phyloP scores from a whole-genome alignment of 2,113 vertebrate genomes.

The Xenopus tropicalis region DNA sequence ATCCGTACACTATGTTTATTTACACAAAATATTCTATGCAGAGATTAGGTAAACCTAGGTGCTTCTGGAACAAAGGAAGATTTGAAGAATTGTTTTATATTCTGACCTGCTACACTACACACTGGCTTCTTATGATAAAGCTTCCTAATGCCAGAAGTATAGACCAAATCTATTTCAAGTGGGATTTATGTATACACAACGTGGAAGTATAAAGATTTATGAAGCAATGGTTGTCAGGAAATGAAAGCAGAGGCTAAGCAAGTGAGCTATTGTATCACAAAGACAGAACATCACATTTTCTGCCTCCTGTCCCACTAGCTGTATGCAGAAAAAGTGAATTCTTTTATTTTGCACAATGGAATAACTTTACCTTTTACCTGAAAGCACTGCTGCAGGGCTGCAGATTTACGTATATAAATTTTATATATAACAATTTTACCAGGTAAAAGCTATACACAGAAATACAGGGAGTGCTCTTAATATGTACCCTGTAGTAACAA shows the following conservation, averaged over 20 bases:
- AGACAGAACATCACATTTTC: background rate
- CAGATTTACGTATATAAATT: no score
- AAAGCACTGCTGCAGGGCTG: no score
- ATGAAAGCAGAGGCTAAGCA: conserved; percentile 1
- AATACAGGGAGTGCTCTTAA: no score
- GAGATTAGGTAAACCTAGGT: no score
- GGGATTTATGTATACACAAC: conserved; percentile 20
- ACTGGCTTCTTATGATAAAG: conserved; percentile 22
- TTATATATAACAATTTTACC: no score
- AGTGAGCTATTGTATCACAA: conserved; percentile 2
- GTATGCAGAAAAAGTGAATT: no score
- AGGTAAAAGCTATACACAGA: no score
- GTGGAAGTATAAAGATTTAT: conserved; percentile 21
- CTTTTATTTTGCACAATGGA: no score
- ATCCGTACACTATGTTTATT: no score
- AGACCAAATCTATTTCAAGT: conserved; percentile 11
- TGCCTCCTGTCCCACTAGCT: background rate
- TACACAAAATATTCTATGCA: no score
- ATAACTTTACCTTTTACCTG: no score
- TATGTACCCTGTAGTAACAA: no score
- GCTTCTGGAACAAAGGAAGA: background rate
- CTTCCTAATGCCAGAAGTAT: conserved; percentile 6
- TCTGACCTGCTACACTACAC: background rate
- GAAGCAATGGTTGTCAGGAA: conserved; percentile 4
- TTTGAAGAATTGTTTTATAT: background rate